Percentiles rank a stretch among this genome's conserved stretches.
phyloP scores from a whole-genome alignment of 2,888 invertebrate species.

The Stictocephala bisonia region DNA sequence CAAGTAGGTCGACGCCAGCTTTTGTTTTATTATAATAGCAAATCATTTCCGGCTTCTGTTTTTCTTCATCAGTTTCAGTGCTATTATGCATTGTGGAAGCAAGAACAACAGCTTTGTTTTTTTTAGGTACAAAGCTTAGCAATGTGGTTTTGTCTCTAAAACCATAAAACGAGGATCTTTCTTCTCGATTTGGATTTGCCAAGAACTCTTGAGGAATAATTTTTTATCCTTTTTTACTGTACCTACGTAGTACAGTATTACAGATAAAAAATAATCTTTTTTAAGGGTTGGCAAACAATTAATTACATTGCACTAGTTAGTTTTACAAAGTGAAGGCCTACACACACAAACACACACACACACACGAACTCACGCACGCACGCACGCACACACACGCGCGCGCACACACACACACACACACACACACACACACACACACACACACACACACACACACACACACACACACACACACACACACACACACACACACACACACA shows the following conservation, averaged over 20 bases:
- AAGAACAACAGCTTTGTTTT: constrained; percentile 46
- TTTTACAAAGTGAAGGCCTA: too few species aligned
- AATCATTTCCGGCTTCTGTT: constrained; percentile 46
- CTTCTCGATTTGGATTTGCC: constrained; percentile 1
- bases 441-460: too few species aligned
- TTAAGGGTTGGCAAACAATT: too few species aligned
- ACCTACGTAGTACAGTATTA: constrained; percentile 19
- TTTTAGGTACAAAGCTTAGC: constrained; percentile 45
- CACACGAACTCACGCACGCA: too few species aligned
- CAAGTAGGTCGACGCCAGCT: constrained; percentile 35
- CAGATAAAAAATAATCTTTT: too few species aligned
- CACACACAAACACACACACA: too few species aligned
- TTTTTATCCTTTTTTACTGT: constrained; percentile 44
- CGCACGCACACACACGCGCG: too few species aligned
- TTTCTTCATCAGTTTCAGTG: constrained; percentile 20
- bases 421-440: too few species aligned
- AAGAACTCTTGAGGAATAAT: constrained; percentile 44
- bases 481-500: too few species aligned
- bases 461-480: too few species aligned
- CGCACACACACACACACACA: too few species aligned
- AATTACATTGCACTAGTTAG: too few species aligned
- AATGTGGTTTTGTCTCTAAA: constrained; percentile 46
- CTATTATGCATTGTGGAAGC: constrained; percentile 48
- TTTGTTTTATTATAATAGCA: constrained; percentile 44
- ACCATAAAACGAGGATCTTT: constrained; percentile 14